Evolutionary conservation across 2,888 invertebrate genomes (phyloP), one percentile per base, ranked within the genome.

Genomic region (Germaria angustata): DNA sequence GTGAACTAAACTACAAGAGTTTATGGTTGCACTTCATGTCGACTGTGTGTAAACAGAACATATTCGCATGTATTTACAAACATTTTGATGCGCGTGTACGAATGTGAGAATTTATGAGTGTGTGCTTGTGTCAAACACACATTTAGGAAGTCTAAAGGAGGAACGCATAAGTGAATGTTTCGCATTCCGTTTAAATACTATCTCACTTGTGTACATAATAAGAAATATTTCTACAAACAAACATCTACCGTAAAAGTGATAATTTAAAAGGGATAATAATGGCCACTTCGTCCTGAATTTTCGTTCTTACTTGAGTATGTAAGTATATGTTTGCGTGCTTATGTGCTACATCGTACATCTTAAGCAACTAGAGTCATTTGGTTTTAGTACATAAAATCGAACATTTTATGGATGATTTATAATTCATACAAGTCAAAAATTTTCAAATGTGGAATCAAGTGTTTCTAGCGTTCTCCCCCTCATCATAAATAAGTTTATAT

Each of bases 91-190:
- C 63, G 63, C 51, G 46, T 69, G n/a, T 65, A 39, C 34, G 57
- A 34, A 34, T 51, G 13, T 71, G 20, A 46, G 65, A 36, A 20
- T 39, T 59, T 1, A 22, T n/a, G 36, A 17, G 15, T 59, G 36
- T 59, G 32, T 44, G 11, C 6, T 28, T 59, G 46, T 72, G 32
- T 61, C 46, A n/a, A 53, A 9, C 17, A 53, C 36, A 63, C 63
- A 24, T 46, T 39, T 9, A 34, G 46, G 46, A 22, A 46, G 44
- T 36, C 46, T 76, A 15, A 46, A 76, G 49, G 57, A 59, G 49
- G 51, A 61, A 61, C 28, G 51, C 69, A 63, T 44, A 77, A 77
- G 61, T 69, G 53, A 69, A 61, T 77, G 44, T 53, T 69, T 77
- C 53, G 36, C 53, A 63, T 69, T 36, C 69, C 69, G 53, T 69